Percentiles rank a stretch among this genome's conserved stretches.
These are phyloP conservation scores for Myodes glareolus DNA, from an alignment of 2,113 vertebrate species.

Conservation along the genomic window DNA sequence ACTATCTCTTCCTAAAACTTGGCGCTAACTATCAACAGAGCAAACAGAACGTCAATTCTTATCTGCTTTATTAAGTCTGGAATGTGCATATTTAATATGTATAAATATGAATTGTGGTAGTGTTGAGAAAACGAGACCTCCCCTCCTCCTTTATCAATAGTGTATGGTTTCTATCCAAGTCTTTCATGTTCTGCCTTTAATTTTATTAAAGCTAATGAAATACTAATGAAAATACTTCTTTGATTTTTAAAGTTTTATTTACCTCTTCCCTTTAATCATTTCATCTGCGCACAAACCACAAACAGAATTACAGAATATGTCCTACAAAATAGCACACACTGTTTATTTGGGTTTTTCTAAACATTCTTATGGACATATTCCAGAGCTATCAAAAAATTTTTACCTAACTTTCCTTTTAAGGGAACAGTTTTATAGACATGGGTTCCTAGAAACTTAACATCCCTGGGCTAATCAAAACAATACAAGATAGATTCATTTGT, in stretches of 20 bases:
- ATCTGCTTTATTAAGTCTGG: slow-evolving; percentile 48
- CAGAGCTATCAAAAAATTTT: not conserved
- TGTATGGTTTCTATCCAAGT: slow-evolving; percentile 65
- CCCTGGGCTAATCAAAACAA: not conserved
- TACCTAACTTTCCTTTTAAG: slow-evolving; percentile 33
- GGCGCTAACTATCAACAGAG: slow-evolving; percentile 52
- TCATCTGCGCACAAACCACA: slow-evolving; percentile 52
- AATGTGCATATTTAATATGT: slow-evolving; percentile 61
- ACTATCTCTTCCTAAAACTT: slow-evolving; percentile 44
- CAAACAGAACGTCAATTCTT: slow-evolving; percentile 65
- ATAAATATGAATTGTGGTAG: slow-evolving; percentile 62
- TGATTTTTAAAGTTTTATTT: slow-evolving; percentile 67
- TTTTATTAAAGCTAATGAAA: slow-evolving; percentile 44
- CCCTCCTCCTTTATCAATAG: slow-evolving; percentile 68
- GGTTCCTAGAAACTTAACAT: slow-evolving; percentile 7
- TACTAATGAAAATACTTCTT: slow-evolving; percentile 69
- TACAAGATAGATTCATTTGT: not conserved
- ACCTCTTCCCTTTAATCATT: slow-evolving; percentile 56
- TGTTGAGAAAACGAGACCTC: slow-evolving; percentile 69
- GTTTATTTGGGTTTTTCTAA: slow-evolving; percentile 44
- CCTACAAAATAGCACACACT: not conserved
- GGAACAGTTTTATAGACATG: slow-evolving; percentile 6
- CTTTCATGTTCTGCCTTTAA: slow-evolving; percentile 66
- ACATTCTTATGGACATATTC: slow-evolving; percentile 28
- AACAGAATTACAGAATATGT: slow-evolving; percentile 55